Conservation (phyloP, 2,797 vertebrate genomes). For the Notamacropus eugenii region DNA sequence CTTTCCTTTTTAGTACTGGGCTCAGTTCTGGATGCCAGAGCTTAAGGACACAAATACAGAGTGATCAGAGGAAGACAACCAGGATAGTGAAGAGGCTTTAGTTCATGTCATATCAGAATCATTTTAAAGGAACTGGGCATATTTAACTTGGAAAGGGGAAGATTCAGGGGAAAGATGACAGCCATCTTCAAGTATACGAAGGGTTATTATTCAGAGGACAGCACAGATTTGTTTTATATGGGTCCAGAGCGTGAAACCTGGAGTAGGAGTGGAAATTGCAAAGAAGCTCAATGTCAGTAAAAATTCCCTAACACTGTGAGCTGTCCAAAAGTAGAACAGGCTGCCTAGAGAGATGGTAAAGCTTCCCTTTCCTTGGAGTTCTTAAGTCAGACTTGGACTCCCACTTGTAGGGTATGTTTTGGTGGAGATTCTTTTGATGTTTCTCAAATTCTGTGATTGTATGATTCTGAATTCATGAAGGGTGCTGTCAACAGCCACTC, state of each 20-base stretch:
- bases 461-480: not conserved
- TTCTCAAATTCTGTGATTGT: not conserved
- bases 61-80: too few species aligned
- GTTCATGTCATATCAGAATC: not conserved
- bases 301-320: not conserved
- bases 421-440: not conserved
- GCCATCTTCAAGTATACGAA: not conserved
- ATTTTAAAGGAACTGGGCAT: not conserved
- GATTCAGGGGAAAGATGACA: not conserved
- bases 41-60: too few species aligned
- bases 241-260: not conserved
- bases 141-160: not conserved
- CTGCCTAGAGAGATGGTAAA: not conserved
- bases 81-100: not conserved
- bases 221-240: not conserved
- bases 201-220: not conserved
- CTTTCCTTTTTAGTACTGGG: not conserved
- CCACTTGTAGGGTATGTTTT: not conserved
- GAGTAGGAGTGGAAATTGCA: not conserved
- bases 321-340: too few species aligned
- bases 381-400: not conserved
- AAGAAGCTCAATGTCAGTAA: not conserved
- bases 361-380: not conserved
- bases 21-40: not conserved
- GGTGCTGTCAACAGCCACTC: not conserved